These are phyloP conservation scores for Sphaerophoria taeniata DNA, from an alignment of 2,888 invertebrate species.

Conservation along the genomic window DNA sequence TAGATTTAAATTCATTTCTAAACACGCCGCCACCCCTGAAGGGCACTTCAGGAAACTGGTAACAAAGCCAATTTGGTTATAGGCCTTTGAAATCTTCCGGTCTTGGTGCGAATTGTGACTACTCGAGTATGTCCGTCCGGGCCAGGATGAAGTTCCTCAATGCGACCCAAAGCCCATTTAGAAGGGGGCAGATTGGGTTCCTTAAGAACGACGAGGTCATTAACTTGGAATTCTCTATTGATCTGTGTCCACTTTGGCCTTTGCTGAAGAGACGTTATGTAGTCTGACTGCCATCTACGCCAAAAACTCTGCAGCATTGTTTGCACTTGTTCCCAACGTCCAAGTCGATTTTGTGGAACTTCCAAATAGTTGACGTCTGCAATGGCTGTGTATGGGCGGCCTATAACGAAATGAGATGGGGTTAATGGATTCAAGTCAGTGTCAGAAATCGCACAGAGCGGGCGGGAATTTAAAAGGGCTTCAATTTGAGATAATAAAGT, in stretches of 20 bases:
- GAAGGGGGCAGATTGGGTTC: slow-evolving; percentile 41
- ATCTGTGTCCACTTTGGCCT: slow-evolving; percentile 26
- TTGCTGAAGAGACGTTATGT: slow-evolving; percentile 20
- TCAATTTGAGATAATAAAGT: slow-evolving; percentile 66
- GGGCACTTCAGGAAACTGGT: slow-evolving; percentile 23
- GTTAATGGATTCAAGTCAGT: slow-evolving; percentile 45
- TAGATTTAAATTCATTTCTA: too few species aligned
- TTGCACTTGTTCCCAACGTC: slow-evolving; percentile 23
- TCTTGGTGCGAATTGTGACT: too few species aligned
- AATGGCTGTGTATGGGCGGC: slow-evolving; percentile 14
- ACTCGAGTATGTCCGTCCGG: slow-evolving; percentile 39
- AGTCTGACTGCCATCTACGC: slow-evolving; percentile 55
- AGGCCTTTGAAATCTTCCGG: too few species aligned
- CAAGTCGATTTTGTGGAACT: slow-evolving; percentile 9
- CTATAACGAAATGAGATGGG: slow-evolving; percentile 49
- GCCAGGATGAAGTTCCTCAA: slow-evolving; percentile 51
- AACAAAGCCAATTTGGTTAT: too few species aligned
- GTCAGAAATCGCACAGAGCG: slow-evolving; percentile 49
- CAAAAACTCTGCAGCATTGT: slow-evolving; percentile 65
- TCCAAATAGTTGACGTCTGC: background rate
- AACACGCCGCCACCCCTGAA: too few species aligned
- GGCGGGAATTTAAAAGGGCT: slow-evolving; percentile 52
- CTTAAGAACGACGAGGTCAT: slow-evolving; percentile 46
- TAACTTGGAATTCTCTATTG: background rate
- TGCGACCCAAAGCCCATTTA: slow-evolving; percentile 54